Conservation (phyloP, 2,113 vertebrate species). For the Engraulis encrasicolus region DNA sequence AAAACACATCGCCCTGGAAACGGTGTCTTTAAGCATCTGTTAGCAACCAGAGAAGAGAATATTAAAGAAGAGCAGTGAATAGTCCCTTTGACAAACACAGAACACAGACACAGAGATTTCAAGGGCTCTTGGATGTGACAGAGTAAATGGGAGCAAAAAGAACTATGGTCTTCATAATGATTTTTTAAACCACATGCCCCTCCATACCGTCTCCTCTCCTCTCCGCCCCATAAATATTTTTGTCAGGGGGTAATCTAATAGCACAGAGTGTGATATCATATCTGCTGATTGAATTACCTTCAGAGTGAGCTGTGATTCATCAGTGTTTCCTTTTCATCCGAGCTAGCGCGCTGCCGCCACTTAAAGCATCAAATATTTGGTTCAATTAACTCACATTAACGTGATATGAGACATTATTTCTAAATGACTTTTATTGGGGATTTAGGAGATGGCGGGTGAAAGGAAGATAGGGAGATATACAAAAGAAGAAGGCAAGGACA, state of each 20-base stretch:
- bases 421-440: slow-evolving; percentile 10
- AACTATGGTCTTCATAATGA: slow-evolving; percentile 14
- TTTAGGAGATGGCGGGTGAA: slow-evolving; percentile 13
- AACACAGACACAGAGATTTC: background rate
- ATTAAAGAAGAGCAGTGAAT: background rate
- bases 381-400: slow-evolving; percentile 27
- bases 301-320: background rate
- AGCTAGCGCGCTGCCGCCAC: background rate
- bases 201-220: background rate
- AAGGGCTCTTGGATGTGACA: background rate
- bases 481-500: too few species aligned
- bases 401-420: slow-evolving; percentile 24
- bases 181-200: slow-evolving; percentile 7
- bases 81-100: background rate
- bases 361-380: slow-evolving; percentile 17
- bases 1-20: too few species aligned
- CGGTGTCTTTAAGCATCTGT: background rate
- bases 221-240: background rate
- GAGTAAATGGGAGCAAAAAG: background rate
- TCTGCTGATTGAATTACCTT: slow-evolving; percentile 13
- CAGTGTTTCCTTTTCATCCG: background rate
- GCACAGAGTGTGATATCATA: background rate
- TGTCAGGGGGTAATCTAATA: slow-evolving; percentile 11
- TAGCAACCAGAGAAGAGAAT: background rate
- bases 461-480: background rate